Percentiles rank a stretch among this genome's conserved stretches.
Conservation (phyloP, 2,888 invertebrate species). For the Polymixis lichenea region DNA sequence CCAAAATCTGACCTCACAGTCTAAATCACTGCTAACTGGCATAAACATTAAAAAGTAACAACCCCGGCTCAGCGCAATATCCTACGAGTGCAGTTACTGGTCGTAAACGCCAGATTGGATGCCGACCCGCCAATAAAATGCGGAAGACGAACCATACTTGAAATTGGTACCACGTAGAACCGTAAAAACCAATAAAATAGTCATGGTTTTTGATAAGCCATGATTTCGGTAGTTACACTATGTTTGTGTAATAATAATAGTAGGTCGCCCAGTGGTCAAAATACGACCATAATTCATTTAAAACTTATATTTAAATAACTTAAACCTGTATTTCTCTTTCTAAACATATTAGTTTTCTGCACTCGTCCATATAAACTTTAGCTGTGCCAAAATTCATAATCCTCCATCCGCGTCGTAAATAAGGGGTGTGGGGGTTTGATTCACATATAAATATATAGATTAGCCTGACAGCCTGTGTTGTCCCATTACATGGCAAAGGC, state of each 20-base stretch:
- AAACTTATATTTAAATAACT: too few relatives aligned
- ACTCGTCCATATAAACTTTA: too few relatives aligned
- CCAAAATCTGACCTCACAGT: conserved; percentile 30
- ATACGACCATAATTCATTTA: too few relatives aligned
- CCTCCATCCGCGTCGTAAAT: too few relatives aligned
- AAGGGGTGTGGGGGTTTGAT: too few relatives aligned
- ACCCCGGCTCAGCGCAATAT: conserved; percentile 13
- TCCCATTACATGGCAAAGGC: too few relatives aligned
- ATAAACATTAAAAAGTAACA: conserved; percentile 49
- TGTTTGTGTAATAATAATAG: not conserved
- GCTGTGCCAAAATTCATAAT: too few relatives aligned
- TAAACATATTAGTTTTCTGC: too few relatives aligned
- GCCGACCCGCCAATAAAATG: conserved; percentile 28
- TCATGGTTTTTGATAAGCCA: not conserved
- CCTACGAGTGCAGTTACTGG: conserved; percentile 30
- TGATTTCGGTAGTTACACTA: not conserved
- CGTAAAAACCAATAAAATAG: conserved; percentile 9
- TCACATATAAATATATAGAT: too few relatives aligned
- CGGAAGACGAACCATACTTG: conserved; percentile 1
- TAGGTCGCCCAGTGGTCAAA: too few relatives aligned
- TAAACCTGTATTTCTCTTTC: too few relatives aligned
- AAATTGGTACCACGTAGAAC: conserved; percentile 14
- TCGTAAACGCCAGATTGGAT: conserved; percentile 44
- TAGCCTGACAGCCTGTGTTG: too few relatives aligned
- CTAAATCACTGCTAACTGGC: conserved; percentile 31